phyloP scores from a whole-genome alignment of 2,113 vertebrate species.

The Ancistrus triradiatus region DNA sequence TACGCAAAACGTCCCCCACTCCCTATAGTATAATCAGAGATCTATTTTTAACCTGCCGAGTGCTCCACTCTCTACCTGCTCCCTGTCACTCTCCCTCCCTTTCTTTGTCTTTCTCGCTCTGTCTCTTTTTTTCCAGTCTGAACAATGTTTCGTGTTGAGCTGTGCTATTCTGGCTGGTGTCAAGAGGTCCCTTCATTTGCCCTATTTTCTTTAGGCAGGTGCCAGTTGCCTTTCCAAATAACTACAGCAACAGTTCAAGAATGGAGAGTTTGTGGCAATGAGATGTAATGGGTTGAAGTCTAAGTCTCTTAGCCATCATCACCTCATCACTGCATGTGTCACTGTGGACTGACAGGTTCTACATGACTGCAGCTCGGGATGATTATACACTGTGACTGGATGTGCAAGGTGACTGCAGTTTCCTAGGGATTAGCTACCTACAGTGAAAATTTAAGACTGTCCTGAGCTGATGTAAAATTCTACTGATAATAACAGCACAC shows the following conservation, averaged over 20 bases:
- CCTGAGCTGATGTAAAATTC: neutral
- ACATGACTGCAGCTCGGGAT: neutral
- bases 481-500: neutral
- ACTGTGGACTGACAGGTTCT: neutral
- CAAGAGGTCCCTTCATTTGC: constrained; percentile 14
- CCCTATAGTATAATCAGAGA: constrained; percentile 20
- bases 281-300: neutral
- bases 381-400: neutral
- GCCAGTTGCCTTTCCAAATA: neutral
- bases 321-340: neutral
- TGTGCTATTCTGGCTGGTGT: constrained; percentile 22
- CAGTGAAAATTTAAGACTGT: neutral
- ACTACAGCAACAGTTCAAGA: neutral
- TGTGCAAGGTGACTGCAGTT: neutral
- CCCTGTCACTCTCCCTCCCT: neutral
- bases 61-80: neutral
- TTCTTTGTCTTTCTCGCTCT: constrained; percentile 2
- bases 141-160: constrained; percentile 5
- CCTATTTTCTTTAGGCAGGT: constrained; percentile 1
- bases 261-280: neutral
- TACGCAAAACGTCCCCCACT: neutral
- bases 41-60: constrained; percentile 1
- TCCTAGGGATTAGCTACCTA: neutral
- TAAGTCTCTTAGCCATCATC: neutral
- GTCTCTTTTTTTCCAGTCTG: neutral